A percentile compares a stretch with the other conserved stretches of the same genome.
Evolutionary conservation across 2,797 vertebrate genomes (phyloP).

Genomic region (Paedocypris micromegethes): DNA sequence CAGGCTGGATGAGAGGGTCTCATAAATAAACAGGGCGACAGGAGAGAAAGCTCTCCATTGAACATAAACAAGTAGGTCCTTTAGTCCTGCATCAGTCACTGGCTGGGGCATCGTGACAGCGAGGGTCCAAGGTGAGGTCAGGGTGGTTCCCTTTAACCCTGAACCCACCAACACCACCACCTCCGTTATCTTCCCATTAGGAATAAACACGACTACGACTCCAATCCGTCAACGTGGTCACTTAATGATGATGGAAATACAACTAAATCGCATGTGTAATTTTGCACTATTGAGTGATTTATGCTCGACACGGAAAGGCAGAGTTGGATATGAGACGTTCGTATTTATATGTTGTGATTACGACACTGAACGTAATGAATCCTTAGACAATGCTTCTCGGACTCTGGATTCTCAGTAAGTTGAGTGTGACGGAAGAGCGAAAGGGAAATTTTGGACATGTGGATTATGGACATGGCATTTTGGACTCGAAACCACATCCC

Average conservation of each 20-base stretch:
- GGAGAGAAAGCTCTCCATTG: conserved; percentile 65
- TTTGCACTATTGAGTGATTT: conserved; percentile 20
- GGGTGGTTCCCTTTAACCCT: conserved; percentile 40
- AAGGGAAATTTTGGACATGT: background rate
- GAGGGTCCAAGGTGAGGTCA: conserved; percentile 47
- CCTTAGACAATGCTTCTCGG: too few relatives aligned
- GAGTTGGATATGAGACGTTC: conserved; percentile 17
- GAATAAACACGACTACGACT: background rate
- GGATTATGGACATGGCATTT: conserved; percentile 4
- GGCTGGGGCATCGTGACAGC: conserved; percentile 39
- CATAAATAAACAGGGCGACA: conserved; percentile 63
- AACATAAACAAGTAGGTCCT: conserved; percentile 65
- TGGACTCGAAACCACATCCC: conserved; percentile 3
- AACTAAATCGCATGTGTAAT: conserved; percentile 13
- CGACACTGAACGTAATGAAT: background rate
- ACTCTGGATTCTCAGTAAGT: background rate
- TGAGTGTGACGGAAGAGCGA: background rate
- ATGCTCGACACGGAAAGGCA: conserved; percentile 3
- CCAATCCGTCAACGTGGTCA: conserved; percentile 18
- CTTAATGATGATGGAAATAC: conserved; percentile 9
- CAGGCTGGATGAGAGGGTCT: conserved; percentile 53
- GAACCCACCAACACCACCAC: background rate
- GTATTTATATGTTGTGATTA: background rate
- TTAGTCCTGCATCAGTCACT: conserved; percentile 54
- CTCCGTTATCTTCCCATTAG: conserved; percentile 7